Conservation (phyloP, 1,140 invertebrate species). For the Temnothorax nylanderi region DNA sequence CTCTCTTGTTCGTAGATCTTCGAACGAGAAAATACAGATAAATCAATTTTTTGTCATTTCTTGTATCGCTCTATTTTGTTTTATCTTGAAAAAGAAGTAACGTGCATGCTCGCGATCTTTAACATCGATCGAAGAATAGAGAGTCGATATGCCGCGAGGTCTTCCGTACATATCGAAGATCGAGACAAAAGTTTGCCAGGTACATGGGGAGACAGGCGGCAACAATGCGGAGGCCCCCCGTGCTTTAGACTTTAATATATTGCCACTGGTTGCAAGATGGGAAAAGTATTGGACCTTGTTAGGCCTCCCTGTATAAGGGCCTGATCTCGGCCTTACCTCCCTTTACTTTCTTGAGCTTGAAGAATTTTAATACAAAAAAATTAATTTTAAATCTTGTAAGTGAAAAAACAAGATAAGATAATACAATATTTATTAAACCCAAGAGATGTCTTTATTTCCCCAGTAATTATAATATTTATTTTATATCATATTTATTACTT, state of each 20-base stretch:
- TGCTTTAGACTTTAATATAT: conserved; percentile 84
- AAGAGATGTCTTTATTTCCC: neutral
- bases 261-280: conserved; percentile 79
- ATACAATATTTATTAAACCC: neutral
- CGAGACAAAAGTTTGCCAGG: conserved; percentile 80
- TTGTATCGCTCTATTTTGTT: neutral
- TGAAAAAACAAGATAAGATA: neutral
- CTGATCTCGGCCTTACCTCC: conserved; percentile 67
- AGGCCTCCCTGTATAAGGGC: conserved; percentile 84
- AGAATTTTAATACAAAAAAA: conserved; percentile 84
- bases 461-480: neutral
- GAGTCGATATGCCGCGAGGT: conserved; percentile 60
- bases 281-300: conserved; percentile 85
- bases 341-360: conserved; percentile 57
- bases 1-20: neutral
- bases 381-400: neutral
- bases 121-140: conserved; percentile 47
- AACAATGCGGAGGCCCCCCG: conserved; percentile 84
- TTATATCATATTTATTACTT: neutral
- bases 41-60: neutral
- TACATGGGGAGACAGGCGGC: conserved; percentile 78
- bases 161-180: conserved; percentile 73
- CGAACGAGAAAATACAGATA: neutral
- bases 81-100: neutral
- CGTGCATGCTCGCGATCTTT: conserved; percentile 60